phyloP scores from a whole-genome alignment of 2,113 vertebrate species.

The Dascyllus trimaculatus region DNA sequence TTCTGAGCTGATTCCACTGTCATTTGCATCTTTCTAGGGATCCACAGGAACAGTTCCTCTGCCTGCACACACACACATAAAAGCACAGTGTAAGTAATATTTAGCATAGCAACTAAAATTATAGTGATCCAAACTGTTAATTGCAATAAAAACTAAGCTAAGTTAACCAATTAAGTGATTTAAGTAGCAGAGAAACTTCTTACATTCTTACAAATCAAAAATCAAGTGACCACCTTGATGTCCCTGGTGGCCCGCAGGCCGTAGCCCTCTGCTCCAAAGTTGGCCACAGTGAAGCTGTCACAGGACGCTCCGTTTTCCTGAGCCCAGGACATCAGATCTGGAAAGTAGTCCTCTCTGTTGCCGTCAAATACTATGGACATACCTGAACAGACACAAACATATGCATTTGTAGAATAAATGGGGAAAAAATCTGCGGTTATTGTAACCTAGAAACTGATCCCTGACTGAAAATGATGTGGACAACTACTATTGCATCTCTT shows the following conservation, averaged over 20 bases:
- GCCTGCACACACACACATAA: conserved; percentile 82
- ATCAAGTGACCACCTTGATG: conserved; percentile 87
- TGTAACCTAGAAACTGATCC: background rate
- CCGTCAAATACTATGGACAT: conserved; percentile 94
- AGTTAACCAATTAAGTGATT: background rate
- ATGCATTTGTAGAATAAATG: background rate
- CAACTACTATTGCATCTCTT: no score
- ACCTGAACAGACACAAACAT: conserved; percentile 79
- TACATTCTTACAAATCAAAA: background rate
- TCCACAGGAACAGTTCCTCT: conserved; percentile 97
- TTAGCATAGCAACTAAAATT: background rate
- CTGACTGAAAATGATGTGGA: no score
- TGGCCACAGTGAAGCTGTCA: conserved; percentile 90
- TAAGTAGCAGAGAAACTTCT: background rate
- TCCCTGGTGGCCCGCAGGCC: conserved; percentile 93
- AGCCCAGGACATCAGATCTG: conserved; percentile 93
- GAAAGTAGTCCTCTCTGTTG: conserved; percentile 93
- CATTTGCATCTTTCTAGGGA: conserved; percentile 97
- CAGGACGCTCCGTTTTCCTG: conserved; percentile 91
- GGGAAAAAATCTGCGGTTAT: no score
- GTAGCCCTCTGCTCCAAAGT: conserved; percentile 93
- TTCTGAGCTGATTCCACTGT: conserved; percentile 97
- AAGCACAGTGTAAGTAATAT: background rate
- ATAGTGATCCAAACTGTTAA: background rate
- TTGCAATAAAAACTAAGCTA: background rate